Evolutionary conservation across 1,140 invertebrate genomes (phyloP).

Genomic region (Bombus polaris): DNA sequence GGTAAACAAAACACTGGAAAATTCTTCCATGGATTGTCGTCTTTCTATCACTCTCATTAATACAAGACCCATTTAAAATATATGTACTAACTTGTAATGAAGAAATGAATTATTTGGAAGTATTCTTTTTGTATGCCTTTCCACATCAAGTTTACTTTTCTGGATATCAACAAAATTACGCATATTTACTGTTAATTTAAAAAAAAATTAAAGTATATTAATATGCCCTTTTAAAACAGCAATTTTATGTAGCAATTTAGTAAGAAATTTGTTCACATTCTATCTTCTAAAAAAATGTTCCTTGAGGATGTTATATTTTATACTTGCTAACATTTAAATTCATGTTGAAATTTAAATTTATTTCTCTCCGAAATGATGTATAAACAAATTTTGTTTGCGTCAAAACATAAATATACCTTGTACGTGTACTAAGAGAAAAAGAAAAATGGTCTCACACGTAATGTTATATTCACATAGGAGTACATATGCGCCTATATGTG

Average conservation of each 20-base stretch:
- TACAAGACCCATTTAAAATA: conserved; percentile 5
- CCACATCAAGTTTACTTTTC: conserved; percentile 6
- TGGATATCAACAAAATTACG: neutral
- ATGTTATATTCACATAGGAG: neutral
- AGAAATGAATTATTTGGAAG: conserved; percentile 4
- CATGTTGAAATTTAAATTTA: neutral
- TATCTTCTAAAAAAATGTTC: neutral
- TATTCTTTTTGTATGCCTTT: conserved; percentile 23
- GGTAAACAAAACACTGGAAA: neutral
- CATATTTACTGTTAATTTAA: neutral
- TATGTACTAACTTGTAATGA: neutral
- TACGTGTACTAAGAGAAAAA: neutral
- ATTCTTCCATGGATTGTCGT: neutral
- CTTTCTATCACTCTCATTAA: conserved; percentile 18
- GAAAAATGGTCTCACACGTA: neutral
- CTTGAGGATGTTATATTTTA: neutral
- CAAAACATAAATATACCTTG: neutral
- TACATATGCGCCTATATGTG: neutral
- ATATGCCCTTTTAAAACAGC: neutral
- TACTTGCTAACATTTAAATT: neutral
- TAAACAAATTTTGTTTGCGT: neutral
- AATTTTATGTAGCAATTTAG: neutral
- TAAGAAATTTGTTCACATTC: neutral
- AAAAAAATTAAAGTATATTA: neutral
- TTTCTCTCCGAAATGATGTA: neutral